Base-by-base conservation (phyloP, 2,797 vertebrate species). In the Microchirus variegatus region DNA sequence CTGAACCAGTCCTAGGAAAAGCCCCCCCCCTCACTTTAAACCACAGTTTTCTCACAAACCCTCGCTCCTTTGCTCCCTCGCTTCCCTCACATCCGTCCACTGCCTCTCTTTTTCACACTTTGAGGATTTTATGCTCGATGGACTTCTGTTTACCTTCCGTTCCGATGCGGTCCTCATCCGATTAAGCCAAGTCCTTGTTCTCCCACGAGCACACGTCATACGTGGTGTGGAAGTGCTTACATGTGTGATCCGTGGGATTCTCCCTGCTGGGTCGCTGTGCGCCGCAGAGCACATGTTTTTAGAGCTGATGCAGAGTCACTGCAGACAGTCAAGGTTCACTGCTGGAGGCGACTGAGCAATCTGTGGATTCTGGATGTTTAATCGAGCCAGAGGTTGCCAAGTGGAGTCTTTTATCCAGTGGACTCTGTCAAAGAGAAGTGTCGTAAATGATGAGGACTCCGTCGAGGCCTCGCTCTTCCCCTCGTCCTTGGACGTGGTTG, bases 71-170 rank as follows among this genome's bases (percentile, higher is more conserved):
- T 59, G 62, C 86, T 78, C 70, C 70, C 64, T 85, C 82, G 85
- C 82, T 63, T 48, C 74, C 70, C 59, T 87, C 84, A 82, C 80
- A 81, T 84, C 80, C 84, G 65, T 80, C 77, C 75, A 71, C 70
- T 81, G 76, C 70, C 49, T 84, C 66, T 66, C 52, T 60, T 58
- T 67, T 75, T 71, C 53, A 53, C 61, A 84, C 60, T n/a, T n/a
- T 63, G 70, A 49, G 78, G 85, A 78, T 87, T 82, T 85, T 63
- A 73, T 79, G 61, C 81, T 77, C 17, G 31, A 59, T 54, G 59
- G 83, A 82, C 75, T 70, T 62, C 71, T 67, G 70, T 42, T 79
- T 59, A 67, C 71, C 70, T 53, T 53, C 72, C 51, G 73, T 53
- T 46, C 31, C 52, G 48, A 10, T 46, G 11, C 3, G 82, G 64